A percentile compares a stretch with the other conserved stretches of the same genome.
Evolutionary conservation across 1,140 invertebrate species (phyloP).

Genomic region (Philopotamus ludificatus): DNA sequence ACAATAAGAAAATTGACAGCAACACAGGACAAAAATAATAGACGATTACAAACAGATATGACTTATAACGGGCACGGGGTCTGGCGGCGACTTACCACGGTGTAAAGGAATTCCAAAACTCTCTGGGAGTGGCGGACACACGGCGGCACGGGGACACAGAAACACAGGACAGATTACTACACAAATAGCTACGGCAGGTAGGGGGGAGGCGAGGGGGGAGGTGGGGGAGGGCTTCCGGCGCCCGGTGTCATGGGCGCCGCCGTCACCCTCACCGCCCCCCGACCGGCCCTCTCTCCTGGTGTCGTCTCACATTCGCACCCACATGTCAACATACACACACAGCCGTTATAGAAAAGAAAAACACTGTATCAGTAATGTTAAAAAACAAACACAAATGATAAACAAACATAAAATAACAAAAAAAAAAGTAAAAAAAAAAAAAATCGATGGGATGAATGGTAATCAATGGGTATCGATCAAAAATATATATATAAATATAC

Average conservation of each 20-base stretch:
- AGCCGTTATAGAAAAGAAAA: conserved; percentile 18
- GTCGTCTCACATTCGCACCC: conserved; percentile 19
- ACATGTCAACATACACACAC: conserved; percentile 19
- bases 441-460: conserved; percentile 36
- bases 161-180: conserved; percentile 71
- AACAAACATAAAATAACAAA: conserved; percentile 30
- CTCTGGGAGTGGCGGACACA: conserved; percentile 76
- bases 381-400: conserved; percentile 27
- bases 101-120: conserved; percentile 96
- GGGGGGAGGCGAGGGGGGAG: conserved; percentile 31
- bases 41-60: conserved; percentile 54
- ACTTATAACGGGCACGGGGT: conserved; percentile 56
- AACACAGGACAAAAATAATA: conserved; percentile 44
- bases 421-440: conserved; percentile 33
- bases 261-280: conserved; percentile 47
- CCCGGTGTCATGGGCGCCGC: conserved; percentile 47
- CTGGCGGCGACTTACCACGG: conserved; percentile 87
- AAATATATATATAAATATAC: conserved; percentile 27
- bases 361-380: conserved; percentile 32
- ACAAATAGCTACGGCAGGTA: conserved; percentile 61
- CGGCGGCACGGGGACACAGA: conserved; percentile 67
- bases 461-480: conserved; percentile 32
- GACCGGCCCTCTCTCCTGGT: conserved; percentile 10
- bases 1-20: conserved; percentile 27
- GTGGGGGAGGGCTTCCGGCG: too few relatives aligned